phyloP scores from a whole-genome alignment of 1,140 invertebrate genomes.

The Anadara kagoshimensis region DNA sequence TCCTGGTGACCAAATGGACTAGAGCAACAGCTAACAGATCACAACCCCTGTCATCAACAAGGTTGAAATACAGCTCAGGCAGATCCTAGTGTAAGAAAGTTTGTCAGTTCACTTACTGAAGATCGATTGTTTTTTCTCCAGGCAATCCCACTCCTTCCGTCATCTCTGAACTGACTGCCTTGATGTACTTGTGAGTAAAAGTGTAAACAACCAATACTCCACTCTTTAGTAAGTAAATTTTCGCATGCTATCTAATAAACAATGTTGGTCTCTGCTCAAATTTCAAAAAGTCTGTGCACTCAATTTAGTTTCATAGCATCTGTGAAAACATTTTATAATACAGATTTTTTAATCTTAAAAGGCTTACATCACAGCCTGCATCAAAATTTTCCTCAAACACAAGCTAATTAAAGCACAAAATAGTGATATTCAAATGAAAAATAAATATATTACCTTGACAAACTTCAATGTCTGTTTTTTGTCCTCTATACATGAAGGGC shows the following conservation, averaged over 20 bases:
- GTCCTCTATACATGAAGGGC: conserved; percentile 52
- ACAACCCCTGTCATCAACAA: too few relatives aligned
- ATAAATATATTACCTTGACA: conserved; percentile 47
- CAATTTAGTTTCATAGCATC: neutral
- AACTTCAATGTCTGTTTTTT: conserved; percentile 59
- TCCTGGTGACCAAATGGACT: too few relatives aligned
- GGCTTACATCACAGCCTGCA: neutral
- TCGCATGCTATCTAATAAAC: neutral
- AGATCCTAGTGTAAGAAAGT: too few relatives aligned
- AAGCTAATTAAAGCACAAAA: neutral
- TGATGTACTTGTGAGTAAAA: neutral
- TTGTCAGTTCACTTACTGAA: too few relatives aligned
- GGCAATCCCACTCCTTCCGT: neutral
- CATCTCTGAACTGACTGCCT: neutral
- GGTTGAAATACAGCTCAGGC: too few relatives aligned
- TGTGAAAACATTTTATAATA: neutral
- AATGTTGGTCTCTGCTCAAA: neutral
- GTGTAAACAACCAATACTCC: neutral
- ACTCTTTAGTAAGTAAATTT: neutral
- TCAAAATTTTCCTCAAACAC: neutral
- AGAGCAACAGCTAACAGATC: too few relatives aligned
- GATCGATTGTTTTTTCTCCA: too few relatives aligned
- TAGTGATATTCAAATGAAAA: neutral
- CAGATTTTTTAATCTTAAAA: conserved; percentile 4
- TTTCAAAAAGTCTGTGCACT: neutral